Evolutionary conservation across 2,113 vertebrate species (phyloP), one percentile per base, ranked within the genome.

Genomic region (Neodon shergylaensis): DNA sequence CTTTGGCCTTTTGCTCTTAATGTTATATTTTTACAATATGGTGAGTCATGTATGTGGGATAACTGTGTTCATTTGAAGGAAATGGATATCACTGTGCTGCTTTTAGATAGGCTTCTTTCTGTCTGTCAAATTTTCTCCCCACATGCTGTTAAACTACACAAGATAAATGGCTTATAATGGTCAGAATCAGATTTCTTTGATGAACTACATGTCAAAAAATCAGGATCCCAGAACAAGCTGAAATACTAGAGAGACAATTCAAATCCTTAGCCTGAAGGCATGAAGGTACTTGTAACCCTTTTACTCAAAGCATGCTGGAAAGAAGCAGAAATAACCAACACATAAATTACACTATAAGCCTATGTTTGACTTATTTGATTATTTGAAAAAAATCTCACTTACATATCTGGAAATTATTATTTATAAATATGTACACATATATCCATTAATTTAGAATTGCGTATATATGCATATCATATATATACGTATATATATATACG

Each of bases 121-220:
- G 16, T 4, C 13, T 58, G 26, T 16, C 58, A 88, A 22, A 21
- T 11, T 83, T 88, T 42, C 68, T 26, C 1, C 9, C 19, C 42
- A 33, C 28, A 65, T 83, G 9, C 10, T 91, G 36, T 89, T 96
- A 88, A 88, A 85, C 65, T 47, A 42, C 5, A 52, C 12, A 31
- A 92, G 31, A 65, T 76, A 92, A 91, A 95, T 4, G 9, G 17
- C 14, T 70, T 87, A 70, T 7, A 84, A 54, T 54, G 1, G 63
- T 88, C 49, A 95, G 4, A 11, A 84, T 95, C n/a, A 89, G 44
- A 26, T 58, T 89, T 87, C 26, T 96, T 54, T 96, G 52, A n/a
- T 31, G 24, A 95, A 68, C 3, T 31, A 9, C 44, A 92, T 94
- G 92, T 93, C 85, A 95, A 94, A 91, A 95, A 47, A 63, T 88